These are phyloP conservation scores for Chrysomela aeneicollis DNA, from an alignment of 2,888 invertebrate genomes.

Conservation along the genomic window DNA sequence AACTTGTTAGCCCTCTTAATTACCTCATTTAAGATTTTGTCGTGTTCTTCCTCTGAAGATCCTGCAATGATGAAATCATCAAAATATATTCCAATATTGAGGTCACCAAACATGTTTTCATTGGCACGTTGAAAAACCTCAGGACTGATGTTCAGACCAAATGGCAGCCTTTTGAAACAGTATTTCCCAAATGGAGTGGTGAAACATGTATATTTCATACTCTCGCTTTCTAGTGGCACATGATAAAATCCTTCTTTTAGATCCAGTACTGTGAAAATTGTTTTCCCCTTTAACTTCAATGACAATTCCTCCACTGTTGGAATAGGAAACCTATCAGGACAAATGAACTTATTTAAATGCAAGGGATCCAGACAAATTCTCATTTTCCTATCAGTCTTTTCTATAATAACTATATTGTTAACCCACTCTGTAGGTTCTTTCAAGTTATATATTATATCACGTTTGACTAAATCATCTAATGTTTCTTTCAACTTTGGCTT, in stretches of 20 bases:
- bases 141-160: slow-evolving; percentile 21
- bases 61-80: slow-evolving; percentile 44
- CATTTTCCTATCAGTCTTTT: slow-evolving; percentile 27
- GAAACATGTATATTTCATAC: background rate
- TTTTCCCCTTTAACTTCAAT: too few relatives aligned
- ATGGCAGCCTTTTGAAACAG: too few relatives aligned
- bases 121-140: slow-evolving; percentile 46
- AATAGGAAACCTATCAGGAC: slow-evolving; percentile 33
- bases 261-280: too few relatives aligned
- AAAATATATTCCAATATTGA: slow-evolving; percentile 43
- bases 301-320: slow-evolving; percentile 26
- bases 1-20: slow-evolving; percentile 34
- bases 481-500: too few relatives aligned
- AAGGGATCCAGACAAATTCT: slow-evolving; percentile 32
- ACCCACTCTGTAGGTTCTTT: slow-evolving; percentile 36
- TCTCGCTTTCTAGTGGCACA: background rate
- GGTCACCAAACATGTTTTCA: slow-evolving; percentile 41
- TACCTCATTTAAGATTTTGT: slow-evolving; percentile 37
- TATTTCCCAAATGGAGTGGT: background rate
- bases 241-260: too few relatives aligned
- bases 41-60: slow-evolving; percentile 40
- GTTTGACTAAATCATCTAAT: too few relatives aligned
- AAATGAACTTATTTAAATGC: slow-evolving; percentile 31
- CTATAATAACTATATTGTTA: slow-evolving; percentile 33
- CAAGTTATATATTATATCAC: too few relatives aligned